Conservation (phyloP, 1,140 invertebrate species). For the Radopholus similis region DNA sequence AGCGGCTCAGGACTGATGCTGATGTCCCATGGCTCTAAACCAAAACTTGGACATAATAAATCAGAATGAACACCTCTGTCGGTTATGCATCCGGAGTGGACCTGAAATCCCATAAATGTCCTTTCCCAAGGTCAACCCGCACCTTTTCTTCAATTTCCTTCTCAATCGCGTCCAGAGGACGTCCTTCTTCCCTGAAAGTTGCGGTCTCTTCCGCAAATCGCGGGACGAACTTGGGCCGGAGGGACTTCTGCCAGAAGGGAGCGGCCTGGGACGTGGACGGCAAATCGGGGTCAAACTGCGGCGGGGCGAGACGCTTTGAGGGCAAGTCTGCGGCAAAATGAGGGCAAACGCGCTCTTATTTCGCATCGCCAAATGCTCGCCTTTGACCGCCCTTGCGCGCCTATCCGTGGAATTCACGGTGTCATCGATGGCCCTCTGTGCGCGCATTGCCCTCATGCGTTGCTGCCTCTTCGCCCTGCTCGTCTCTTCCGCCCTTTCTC, state of each 20-base stretch:
- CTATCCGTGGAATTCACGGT: background rate
- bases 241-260: background rate
- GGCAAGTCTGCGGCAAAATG: background rate
- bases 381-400: background rate
- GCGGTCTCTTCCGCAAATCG: background rate
- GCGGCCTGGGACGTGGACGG: constrained; percentile 6
- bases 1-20: background rate
- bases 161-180: background rate
- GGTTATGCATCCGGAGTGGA: constrained; percentile 13
- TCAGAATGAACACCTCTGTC: no score
- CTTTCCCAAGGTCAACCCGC: background rate
- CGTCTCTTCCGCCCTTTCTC: background rate
- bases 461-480: no score
- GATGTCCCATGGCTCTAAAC: constrained; percentile 5
- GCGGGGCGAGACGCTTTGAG: background rate
- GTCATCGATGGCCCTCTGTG: background rate
- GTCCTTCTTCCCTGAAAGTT: background rate
- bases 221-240: background rate
- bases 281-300: constrained; percentile 10
- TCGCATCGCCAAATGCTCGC: background rate
- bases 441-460: background rate
- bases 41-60: no score
- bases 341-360: background rate
- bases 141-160: constrained; percentile 10
- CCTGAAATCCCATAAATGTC: background rate